Evolutionary conservation across 2,888 invertebrate genomes (phyloP).

Genomic region (Drosophila koepferae): DNA sequence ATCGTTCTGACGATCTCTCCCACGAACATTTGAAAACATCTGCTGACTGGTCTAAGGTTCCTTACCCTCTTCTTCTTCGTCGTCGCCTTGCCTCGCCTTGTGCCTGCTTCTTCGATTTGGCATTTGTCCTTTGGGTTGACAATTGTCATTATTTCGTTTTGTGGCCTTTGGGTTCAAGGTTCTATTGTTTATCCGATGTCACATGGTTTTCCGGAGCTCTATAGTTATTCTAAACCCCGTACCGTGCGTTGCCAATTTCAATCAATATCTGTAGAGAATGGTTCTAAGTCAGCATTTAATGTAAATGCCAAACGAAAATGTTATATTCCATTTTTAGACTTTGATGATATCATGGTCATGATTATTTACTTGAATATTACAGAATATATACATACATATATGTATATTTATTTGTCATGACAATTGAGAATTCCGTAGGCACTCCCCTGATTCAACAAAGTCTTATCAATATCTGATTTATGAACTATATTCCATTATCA

Average conservation of each 20-base stretch:
- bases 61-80: constrained; percentile 17
- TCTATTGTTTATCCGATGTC: constrained; percentile 50
- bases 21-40: constrained; percentile 58
- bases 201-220: constrained; percentile 45
- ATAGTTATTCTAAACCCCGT: constrained; percentile 24
- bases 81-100: neutral
- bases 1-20: constrained; percentile 44
- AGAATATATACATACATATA: no score
- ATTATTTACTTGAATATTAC: neutral
- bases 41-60: constrained; percentile 46
- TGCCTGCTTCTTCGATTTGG: constrained; percentile 28
- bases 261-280: constrained; percentile 58
- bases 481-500: constrained; percentile 10
- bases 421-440: neutral
- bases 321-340: neutral
- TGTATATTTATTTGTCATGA: neutral
- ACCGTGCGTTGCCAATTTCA: constrained; percentile 35
- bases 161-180: constrained; percentile 58
- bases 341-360: constrained; percentile 37
- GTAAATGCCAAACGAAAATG: constrained; percentile 68
- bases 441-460: constrained; percentile 24
- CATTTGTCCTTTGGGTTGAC: constrained; percentile 57
- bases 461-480: constrained; percentile 33
- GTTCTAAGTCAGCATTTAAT: constrained; percentile 63
- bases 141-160: constrained; percentile 54